Base-by-base conservation (phyloP, 2,797 vertebrate genomes). In the Orientallactaga sibirica region DNA sequence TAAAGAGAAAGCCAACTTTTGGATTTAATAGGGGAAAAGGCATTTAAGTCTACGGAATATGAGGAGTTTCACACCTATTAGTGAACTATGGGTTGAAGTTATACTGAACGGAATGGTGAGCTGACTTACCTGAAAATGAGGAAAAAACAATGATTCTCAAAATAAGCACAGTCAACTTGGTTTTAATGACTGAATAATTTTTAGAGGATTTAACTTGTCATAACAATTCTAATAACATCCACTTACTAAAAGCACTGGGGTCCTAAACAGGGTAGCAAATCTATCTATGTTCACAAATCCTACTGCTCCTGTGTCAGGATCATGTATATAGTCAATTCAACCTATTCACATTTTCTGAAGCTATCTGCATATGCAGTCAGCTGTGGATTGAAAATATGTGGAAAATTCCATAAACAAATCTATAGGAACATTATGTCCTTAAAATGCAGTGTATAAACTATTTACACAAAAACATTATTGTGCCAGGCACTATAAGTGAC, bases 191-290 rank as follows among this genome's bases (percentile, higher is more conserved):
- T 79, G 55, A 2, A 76, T 9, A 55, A 70, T 14, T 92, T 70
- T 81, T 48, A 75, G 48, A 25, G 12, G 27, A 18, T 66, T 24
- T 76, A 77, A 62, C 6, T 48, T 16, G 90, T 10, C 11, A 12
- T 25, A 91, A 64, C 37, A 86, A 48, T 73, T 27, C 24, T 25
- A 74, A 8, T 7, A 88, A 29, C 37, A 74, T 75, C 29, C 71
- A 77, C 61, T 61, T 93, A 80, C 66, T 93, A 43, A 66, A 88
- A 88, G 48, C 48, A 48, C 48, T 8, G 48, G 48, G 48, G 48
- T 48, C 48, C 18, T 90, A 74, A 87, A 25, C 29, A 62, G 8
- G 12, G 61, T 41, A 71, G n/a, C 4, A 52, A 86, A 55, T 2
- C 81, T 81, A 68, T n/a, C 7, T 48, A 22, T 62, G 58, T 75